Evolutionary conservation across 2,797 vertebrate genomes (phyloP).

Genomic region (Glossophaga mutica): DNA sequence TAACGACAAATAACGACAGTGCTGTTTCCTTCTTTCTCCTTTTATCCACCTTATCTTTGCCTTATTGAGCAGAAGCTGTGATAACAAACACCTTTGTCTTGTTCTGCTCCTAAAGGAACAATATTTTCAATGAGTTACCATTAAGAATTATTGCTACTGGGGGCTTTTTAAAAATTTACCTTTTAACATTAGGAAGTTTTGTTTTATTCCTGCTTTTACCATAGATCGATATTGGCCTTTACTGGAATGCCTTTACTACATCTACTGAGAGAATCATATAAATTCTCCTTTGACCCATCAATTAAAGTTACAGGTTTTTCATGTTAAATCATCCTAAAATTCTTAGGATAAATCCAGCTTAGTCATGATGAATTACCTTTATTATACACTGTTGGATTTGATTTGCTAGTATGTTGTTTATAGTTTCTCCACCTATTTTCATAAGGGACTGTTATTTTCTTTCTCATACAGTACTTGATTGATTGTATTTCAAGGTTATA

Average conservation of each 20-base stretch:
- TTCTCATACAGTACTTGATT: not conserved
- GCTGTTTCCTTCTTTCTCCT: not conserved
- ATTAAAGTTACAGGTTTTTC: not conserved
- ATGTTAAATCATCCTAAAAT: not conserved
- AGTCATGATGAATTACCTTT: not conserved
- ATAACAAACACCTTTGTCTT: not conserved
- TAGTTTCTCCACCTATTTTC: not conserved
- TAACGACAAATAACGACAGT: not conserved
- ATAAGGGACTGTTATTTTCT: not conserved
- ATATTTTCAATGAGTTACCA: not conserved
- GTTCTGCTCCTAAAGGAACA: not conserved
- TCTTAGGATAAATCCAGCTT: not conserved
- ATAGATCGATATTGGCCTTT: not conserved
- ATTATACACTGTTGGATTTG: not conserved
- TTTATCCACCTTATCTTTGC: not conserved
- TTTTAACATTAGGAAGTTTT: not conserved
- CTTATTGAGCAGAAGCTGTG: not conserved
- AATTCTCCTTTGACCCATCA: not conserved
- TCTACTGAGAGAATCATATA: not conserved
- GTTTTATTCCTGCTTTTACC: not conserved
- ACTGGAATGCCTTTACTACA: not conserved
- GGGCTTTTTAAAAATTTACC: not conserved
- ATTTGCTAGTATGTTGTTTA: not conserved
- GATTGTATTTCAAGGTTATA: not conserved
- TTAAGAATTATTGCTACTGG: not conserved